Conservation (phyloP, 2,797 vertebrate genomes). For the Trematomus bernacchii region DNA sequence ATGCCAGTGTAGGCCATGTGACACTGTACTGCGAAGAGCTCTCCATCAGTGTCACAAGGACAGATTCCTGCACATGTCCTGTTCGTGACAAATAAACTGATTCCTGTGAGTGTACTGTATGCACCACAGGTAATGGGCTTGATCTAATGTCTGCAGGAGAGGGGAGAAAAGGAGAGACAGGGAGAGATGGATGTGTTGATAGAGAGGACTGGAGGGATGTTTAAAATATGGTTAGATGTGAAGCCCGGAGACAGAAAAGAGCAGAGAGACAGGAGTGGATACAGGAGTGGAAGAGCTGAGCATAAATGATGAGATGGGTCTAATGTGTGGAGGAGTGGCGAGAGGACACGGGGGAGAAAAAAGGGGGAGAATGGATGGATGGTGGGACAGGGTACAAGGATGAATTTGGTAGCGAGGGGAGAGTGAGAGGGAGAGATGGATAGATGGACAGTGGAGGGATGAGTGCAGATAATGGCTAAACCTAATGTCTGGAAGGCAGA, state of each 20-base stretch:
- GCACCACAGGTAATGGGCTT: conserved; percentile 63
- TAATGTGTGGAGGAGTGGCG: conserved; percentile 67
- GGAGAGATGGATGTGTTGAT: conserved; percentile 71
- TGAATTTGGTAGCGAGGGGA: conserved; percentile 59
- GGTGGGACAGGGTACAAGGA: conserved; percentile 59
- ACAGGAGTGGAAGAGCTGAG: conserved; percentile 48
- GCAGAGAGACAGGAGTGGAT: conserved; percentile 48
- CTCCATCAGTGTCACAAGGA: conserved; percentile 49
- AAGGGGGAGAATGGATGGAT: conserved; percentile 55
- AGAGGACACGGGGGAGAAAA: conserved; percentile 60
- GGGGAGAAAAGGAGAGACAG: conserved; percentile 42
- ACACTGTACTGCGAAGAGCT: conserved; percentile 2
- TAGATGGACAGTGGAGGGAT: conserved; percentile 72
- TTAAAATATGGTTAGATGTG: conserved; percentile 74
- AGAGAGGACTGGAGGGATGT: conserved; percentile 66
- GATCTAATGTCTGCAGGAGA: conserved; percentile 60
- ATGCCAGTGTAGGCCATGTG: neutral
- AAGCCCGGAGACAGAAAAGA: conserved; percentile 67
- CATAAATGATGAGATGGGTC: conserved; percentile 74
- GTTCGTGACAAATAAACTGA: conserved; percentile 57
- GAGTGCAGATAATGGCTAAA: conserved; percentile 81
- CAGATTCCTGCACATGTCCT: conserved; percentile 50
- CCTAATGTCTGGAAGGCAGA: conserved; percentile 80
- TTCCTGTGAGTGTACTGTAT: conserved; percentile 56
- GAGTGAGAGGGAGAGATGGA: conserved; percentile 61